Evolutionary conservation across 2,888 invertebrate species (phyloP).

Genomic region (Tachystola acroxantha): DNA sequence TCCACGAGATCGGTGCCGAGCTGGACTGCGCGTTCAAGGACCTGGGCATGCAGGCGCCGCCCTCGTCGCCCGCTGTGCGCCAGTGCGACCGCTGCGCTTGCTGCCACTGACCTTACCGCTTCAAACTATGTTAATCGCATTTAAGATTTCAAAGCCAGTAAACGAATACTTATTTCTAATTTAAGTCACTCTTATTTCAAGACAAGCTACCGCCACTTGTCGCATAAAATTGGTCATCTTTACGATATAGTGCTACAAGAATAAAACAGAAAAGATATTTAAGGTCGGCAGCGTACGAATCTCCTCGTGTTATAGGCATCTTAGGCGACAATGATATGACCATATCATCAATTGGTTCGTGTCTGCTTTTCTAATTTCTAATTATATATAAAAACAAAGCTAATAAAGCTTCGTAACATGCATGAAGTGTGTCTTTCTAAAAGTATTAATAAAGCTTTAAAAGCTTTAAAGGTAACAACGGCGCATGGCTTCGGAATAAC

Average conservation of each 20-base stretch:
- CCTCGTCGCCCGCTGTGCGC: conserved; percentile 35
- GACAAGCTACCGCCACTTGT: too few species aligned
- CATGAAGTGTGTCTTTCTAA: conserved; percentile 23
- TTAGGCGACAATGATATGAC: too few species aligned
- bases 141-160: conserved; percentile 50
- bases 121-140: too few species aligned
- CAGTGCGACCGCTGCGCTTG: conserved; percentile 51
- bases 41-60: conserved; percentile 48
- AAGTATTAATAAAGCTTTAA: conserved; percentile 23
- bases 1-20: conserved; percentile 94
- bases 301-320: too few species aligned
- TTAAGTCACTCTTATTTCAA: too few species aligned
- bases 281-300: too few species aligned
- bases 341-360: too few species aligned
- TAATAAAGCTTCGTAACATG: conserved; percentile 16
- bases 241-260: too few species aligned
- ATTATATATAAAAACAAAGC: too few species aligned
- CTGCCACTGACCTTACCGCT: conserved; percentile 49
- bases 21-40: conserved; percentile 94
- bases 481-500: conserved; percentile 75
- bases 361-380: too few species aligned
- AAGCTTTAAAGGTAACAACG: conserved; percentile 29
- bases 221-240: too few species aligned
- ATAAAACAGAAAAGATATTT: too few species aligned
- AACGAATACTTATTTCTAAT: conserved; percentile 20